phyloP scores from a whole-genome alignment of 1,140 invertebrate species.

The Drosophila kohkoa region DNA sequence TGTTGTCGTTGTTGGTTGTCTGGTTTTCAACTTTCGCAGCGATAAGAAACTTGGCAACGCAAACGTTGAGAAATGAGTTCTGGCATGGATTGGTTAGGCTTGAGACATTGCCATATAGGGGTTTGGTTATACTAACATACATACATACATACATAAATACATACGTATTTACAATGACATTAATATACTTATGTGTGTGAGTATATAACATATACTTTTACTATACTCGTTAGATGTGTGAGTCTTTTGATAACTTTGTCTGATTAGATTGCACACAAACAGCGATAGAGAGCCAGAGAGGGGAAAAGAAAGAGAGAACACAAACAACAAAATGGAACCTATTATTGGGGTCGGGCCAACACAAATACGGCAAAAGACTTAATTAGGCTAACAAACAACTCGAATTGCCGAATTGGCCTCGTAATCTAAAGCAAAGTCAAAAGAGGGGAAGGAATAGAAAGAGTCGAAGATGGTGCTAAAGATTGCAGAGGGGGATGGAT shows the following conservation, averaged over 20 bases:
- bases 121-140: constrained; percentile 8
- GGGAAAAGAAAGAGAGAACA: not conserved
- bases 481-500: not conserved
- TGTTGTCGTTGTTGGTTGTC: constrained; percentile 23
- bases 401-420: constrained; percentile 65
- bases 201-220: constrained; percentile 27
- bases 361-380: constrained; percentile 64
- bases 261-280: constrained; percentile 72
- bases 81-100: not conserved
- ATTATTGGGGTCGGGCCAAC: constrained; percentile 27
- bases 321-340: constrained; percentile 26
- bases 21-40: constrained; percentile 27
- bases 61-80: not conserved
- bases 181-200: constrained; percentile 37
- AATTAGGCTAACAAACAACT: constrained; percentile 76
- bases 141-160: not conserved
- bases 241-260: constrained; percentile 66
- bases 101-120: not conserved
- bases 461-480: not conserved
- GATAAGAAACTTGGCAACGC: constrained; percentile 63
- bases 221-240: constrained; percentile 25
- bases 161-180: constrained; percentile 43
- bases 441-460: no score
- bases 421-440: constrained; percentile 51
- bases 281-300: not conserved